Evolutionary conservation across 2,797 vertebrate species (phyloP).

Genomic region (Hydrophis major): DNA sequence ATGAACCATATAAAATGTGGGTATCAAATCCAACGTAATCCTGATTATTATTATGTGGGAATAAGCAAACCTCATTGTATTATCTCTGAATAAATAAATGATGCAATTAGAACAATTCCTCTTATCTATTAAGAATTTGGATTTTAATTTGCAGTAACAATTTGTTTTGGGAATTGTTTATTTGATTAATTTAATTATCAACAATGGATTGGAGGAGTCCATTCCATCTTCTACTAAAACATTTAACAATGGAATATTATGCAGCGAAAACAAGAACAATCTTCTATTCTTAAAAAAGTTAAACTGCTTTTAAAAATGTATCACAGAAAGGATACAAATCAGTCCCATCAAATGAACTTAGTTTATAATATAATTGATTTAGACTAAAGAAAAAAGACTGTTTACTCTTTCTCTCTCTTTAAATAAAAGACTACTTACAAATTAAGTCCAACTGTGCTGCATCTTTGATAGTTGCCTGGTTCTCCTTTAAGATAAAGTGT

Average conservation of each 20-base stretch:
- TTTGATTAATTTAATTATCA: neutral
- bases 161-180: neutral
- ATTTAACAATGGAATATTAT: neutral
- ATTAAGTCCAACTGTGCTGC: constrained; percentile 84
- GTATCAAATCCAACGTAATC: neutral
- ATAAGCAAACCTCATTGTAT: neutral
- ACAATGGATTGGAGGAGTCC: neutral
- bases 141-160: neutral
- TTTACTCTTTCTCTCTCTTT: neutral
- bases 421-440: constrained; percentile 77
- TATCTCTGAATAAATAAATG: neutral
- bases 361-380: neutral
- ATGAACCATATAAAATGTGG: neutral
- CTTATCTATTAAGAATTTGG: neutral
- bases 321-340: neutral
- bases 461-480: constrained; percentile 71
- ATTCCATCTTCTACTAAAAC: neutral
- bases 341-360: neutral
- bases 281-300: neutral
- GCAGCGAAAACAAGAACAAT: neutral
- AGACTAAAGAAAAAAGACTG: neutral
- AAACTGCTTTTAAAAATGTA: neutral
- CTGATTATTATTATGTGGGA: neutral
- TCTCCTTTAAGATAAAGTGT: constrained; percentile 74
- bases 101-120: neutral